Base-by-base conservation (phyloP, 2,888 invertebrate genomes). In the Oxycera nigricornis region DNA sequence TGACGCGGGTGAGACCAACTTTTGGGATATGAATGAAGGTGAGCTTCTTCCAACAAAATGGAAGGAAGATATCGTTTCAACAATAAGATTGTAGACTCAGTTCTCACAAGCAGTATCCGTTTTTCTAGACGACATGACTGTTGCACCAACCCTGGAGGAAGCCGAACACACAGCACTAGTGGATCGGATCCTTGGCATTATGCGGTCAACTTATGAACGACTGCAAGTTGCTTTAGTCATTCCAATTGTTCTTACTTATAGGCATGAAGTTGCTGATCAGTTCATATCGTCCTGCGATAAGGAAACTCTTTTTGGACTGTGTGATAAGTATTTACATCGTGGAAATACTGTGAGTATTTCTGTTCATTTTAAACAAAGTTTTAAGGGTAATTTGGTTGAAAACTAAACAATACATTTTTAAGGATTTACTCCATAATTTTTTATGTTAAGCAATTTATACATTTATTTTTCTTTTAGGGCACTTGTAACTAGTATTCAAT, bases 101-200 rank as follows among this genome's bases (percentile, higher is more conserved):
- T n/a, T n/a, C n/a, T n/a, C n/a, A n/a, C n/a, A n/a, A n/a, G n/a
- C n/a, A n/a, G n/a, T n/a, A n/a, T n/a, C n/a, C n/a, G n/a, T 46
- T 46, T 46, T 59, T 57, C 26, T 20, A 9, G 2, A 26, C 50
- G 28, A 68, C 2, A 22, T 20, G 1, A 68, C 28, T 2, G 30
- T 50, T 22, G 28, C 11, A 20, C n/a, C 30, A 6, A 52, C 68
- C 20, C 31, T 70, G 31, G 70, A 52, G 7, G 70, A 35, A 31
- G 76, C 78, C 67, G 80, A 80, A 74, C 79, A 79, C 11, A 65
- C 65, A 17, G 78, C 78, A 3, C 78, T 81, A 55, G 77, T 79
- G 2, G 77, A 79, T 22, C 78, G 79, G 50, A 79, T 80, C 55
- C n/a, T 80, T 6, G 74, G 79, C 4, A 79, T 55, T 0, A 52